Conservation (phyloP, 2,888 invertebrate genomes). For the Cheilosia variabilis region DNA sequence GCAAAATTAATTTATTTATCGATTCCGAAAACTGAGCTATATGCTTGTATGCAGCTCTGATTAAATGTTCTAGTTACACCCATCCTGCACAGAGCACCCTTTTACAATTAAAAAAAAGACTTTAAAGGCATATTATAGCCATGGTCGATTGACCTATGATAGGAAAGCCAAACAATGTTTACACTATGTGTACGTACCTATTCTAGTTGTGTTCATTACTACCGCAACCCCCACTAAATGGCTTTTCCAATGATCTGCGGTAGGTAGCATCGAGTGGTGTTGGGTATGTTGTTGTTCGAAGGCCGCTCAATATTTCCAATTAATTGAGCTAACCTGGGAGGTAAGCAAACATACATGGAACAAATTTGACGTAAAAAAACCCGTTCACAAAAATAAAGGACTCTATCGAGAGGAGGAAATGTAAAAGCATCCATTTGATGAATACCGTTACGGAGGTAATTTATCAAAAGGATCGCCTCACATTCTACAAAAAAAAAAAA, state of each 20-base stretch:
- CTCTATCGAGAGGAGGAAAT: constrained; percentile 16
- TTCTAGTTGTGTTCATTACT: constrained; percentile 19
- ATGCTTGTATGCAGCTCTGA: constrained; percentile 31
- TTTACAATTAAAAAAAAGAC: constrained; percentile 26
- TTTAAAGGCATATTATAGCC: constrained; percentile 14
- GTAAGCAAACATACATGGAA: constrained; percentile 62
- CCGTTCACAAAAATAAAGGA: constrained; percentile 50
- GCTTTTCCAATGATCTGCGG: constrained; percentile 50
- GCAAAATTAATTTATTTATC: constrained; percentile 6
- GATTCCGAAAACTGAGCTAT: constrained; percentile 10
- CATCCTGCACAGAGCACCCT: constrained; percentile 5
- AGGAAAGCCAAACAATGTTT: constrained; percentile 53
- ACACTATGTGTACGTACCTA: neutral
- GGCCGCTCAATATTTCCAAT: constrained; percentile 75
- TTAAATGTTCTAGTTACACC: constrained; percentile 32
- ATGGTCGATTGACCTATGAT: constrained; percentile 50
- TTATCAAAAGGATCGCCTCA: constrained; percentile 72
- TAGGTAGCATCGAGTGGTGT: constrained; percentile 32
- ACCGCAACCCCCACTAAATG: constrained; percentile 51
- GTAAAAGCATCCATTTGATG: constrained; percentile 57
- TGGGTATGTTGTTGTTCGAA: constrained; percentile 59
- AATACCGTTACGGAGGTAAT: constrained; percentile 62
- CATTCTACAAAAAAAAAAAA: constrained; percentile 2
- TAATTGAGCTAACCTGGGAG: constrained; percentile 73
- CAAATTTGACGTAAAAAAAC: constrained; percentile 32